Evolutionary conservation across 1,140 invertebrate species (phyloP).

Genomic region (Drosophila mojavensis): DNA sequence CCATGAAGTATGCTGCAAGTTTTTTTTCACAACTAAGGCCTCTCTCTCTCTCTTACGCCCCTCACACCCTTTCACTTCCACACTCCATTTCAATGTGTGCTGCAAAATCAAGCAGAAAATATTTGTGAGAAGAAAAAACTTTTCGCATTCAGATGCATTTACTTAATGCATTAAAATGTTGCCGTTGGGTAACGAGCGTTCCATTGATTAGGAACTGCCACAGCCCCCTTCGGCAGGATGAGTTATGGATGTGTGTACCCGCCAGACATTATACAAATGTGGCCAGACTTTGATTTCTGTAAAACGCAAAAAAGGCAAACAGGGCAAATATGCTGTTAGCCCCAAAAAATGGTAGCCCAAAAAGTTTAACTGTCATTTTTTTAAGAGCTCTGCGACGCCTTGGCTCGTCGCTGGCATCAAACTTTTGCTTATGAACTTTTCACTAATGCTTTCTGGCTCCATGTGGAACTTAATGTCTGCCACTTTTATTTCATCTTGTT

Average conservation of each 20-base stretch:
- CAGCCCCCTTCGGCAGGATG: constrained; percentile 15
- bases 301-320: constrained; percentile 30
- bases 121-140: constrained; percentile 51
- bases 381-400: constrained; percentile 38
- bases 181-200: neutral
- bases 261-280: constrained; percentile 71
- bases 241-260: constrained; percentile 45
- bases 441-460: constrained; percentile 60
- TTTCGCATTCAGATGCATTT: constrained; percentile 71
- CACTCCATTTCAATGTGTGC: constrained; percentile 4
- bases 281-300: constrained; percentile 62
- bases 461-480: constrained; percentile 54
- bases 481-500: constrained; percentile 58
- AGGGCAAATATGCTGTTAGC: constrained; percentile 55
- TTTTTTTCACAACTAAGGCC: constrained; percentile 4
- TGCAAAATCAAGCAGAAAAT: constrained; percentile 67
- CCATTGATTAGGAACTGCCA: constrained; percentile 24
- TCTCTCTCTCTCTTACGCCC: neutral
- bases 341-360: constrained; percentile 52
- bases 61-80: no score
- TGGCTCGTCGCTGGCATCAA: constrained; percentile 21
- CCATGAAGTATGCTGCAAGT: constrained; percentile 38
- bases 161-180: constrained; percentile 79
- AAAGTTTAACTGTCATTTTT: constrained; percentile 78
- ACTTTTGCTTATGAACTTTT: constrained; percentile 78